Percentiles rank a stretch among this genome's conserved stretches.
These are phyloP conservation scores for Cotesia chilonis DNA, from an alignment of 1,140 invertebrate species.

Conservation along the genomic window DNA sequence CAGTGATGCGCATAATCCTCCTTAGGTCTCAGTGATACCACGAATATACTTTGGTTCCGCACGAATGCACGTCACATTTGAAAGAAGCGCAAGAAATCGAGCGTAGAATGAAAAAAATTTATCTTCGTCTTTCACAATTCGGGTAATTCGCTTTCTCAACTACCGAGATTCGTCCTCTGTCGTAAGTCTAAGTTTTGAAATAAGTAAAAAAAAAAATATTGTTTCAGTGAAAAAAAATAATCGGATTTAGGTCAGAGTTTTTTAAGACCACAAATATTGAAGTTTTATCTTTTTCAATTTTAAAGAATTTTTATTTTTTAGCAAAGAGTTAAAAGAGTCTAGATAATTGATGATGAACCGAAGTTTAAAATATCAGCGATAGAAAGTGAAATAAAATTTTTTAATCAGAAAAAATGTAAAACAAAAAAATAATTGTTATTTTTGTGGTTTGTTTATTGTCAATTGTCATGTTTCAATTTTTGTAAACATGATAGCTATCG, in stretches of 20 bases:
- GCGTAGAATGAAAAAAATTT: conserved; percentile 26
- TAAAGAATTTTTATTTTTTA: too few relatives aligned
- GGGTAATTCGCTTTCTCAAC: conserved; percentile 18
- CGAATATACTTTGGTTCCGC: conserved; percentile 25
- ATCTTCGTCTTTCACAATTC: conserved; percentile 19
- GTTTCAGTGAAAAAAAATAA: neutral
- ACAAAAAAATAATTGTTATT: too few relatives aligned
- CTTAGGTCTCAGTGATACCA: conserved; percentile 14
- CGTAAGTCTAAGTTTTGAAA: conserved; percentile 1
- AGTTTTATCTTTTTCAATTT: too few relatives aligned
- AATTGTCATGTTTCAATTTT: too few relatives aligned
- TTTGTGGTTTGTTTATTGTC: too few relatives aligned
- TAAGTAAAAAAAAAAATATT: conserved; percentile 4
- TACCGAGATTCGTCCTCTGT: conserved; percentile 1
- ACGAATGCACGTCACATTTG: conserved; percentile 14
- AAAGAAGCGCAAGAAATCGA: conserved; percentile 24
- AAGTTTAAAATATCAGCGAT: too few relatives aligned
- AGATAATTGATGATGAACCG: too few relatives aligned
- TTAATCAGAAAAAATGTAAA: too few relatives aligned
- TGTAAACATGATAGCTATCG: too few relatives aligned
- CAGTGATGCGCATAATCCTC: conserved; percentile 21
- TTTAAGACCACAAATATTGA: too few relatives aligned
- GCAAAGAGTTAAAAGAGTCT: too few relatives aligned
- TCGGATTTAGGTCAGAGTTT: neutral
- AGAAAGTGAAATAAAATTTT: too few relatives aligned